Evolutionary conservation across 2,113 vertebrate genomes (phyloP), one percentile per base, ranked within the genome.

Genomic region (Siniperca chuatsi): DNA sequence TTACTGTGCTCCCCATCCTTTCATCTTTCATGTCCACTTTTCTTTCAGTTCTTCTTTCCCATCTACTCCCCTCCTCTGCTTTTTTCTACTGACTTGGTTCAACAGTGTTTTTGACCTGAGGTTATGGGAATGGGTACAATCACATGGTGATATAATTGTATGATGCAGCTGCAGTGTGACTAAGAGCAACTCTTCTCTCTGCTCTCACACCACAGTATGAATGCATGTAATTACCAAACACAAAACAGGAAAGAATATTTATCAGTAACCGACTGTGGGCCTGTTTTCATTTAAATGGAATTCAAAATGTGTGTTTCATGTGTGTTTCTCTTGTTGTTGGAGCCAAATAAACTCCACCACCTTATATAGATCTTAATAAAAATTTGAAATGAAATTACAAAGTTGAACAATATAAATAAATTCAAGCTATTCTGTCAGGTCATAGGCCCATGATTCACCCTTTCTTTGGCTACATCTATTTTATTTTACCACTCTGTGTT

Each of bases 41-140:
- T 71, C 57, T 29, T 33, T 62, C 8, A 23, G 18, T 29, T 67
- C 54, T 60, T 61, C 25, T 78, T 72, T 65, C 8, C 55, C 5
- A 13, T 68, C 18, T n/a, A 11, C 44, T 10, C 18, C 29, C 9
- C 1, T 40, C 16, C 29, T 40, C 46, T n/a, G 40, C 60, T 29
- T n/a, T 61, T 18, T 60, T n/a, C 11, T n/a, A 12, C 74, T 35
- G 46, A 68, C 29, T 71, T 40, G 16, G 42, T 65, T 66, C 37
- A 60, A 40, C 33, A 13, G 9, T 55, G 70, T 64, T 70, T 25
- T 25, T 88, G 85, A 87, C 87, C 69, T 67, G 54, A 78, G 83
- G 80, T 87, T 81, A 85, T 55, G 62, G 68, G 74, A 87, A 77
- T 11, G 18, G 13, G 55, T 46, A 65, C 84, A 69, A 65, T 86